These are phyloP conservation scores for Struthidea cinerea DNA, from an alignment of 2,113 vertebrate genomes.

Conservation along the genomic window DNA sequence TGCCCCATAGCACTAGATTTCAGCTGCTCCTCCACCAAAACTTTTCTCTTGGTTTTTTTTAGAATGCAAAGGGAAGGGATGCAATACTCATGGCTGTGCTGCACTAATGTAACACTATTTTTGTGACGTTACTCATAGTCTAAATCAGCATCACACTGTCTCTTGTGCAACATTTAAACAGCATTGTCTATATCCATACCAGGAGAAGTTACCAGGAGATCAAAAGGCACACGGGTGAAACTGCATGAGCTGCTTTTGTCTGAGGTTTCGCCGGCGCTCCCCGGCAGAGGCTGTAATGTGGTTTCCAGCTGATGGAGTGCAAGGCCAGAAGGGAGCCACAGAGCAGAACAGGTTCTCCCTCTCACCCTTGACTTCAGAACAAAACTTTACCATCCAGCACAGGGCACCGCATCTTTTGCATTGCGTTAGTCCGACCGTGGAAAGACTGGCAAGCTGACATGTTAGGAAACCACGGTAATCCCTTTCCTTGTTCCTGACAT, in stretches of 20 bases:
- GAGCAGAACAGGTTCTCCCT: not conserved
- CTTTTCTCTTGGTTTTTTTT: not conserved
- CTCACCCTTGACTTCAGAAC: not conserved
- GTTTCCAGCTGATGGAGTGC: not conserved
- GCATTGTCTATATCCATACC: not conserved
- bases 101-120: not conserved
- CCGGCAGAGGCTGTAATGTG: not conserved
- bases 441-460: not conserved
- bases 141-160: not conserved
- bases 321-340: not conserved
- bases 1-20: rapidly evolving
- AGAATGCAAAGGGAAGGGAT: not conserved
- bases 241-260: not conserved
- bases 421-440: rapidly evolving
- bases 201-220: not conserved
- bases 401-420: not conserved
- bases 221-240: not conserved
- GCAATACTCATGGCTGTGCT: rapidly evolving
- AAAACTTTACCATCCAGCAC: not conserved
- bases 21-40: not conserved
- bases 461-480: slow-evolving; percentile 12
- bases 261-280: not conserved
- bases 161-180: not conserved
- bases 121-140: not conserved
- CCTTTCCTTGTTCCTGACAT: not conserved